Evolutionary conservation across 2,797 vertebrate genomes (phyloP).

Genomic region (Thaleichthys pacificus): DNA sequence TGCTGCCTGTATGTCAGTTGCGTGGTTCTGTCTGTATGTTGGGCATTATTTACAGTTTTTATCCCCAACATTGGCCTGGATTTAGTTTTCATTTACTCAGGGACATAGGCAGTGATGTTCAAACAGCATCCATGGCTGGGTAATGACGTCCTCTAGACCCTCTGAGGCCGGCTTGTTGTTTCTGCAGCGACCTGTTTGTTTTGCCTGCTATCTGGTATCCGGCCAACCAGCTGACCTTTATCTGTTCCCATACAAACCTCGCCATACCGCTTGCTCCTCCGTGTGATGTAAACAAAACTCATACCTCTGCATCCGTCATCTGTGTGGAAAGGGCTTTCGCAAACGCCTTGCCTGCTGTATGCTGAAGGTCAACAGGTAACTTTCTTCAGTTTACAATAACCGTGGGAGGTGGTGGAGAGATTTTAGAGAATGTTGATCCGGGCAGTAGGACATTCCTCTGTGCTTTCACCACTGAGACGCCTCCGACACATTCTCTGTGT

Average conservation of each 20-base stretch:
- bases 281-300: constrained; percentile 6
- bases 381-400: constrained; percentile 11
- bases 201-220: background rate
- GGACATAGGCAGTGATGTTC: constrained; percentile 3
- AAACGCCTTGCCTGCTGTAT: background rate
- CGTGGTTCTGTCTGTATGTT: background rate
- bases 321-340: constrained; percentile 9
- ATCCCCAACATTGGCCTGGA: background rate
- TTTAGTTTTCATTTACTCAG: constrained; percentile 2
- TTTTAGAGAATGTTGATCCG: constrained; percentile 5
- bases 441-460: background rate
- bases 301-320: background rate
- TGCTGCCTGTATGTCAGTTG: background rate
- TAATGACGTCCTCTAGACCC: constrained; percentile 8
- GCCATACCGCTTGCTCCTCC: constrained; percentile 5
- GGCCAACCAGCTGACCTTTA: constrained; percentile 17
- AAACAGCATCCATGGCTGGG: constrained; percentile 1
- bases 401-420: constrained; percentile 7
- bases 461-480: background rate
- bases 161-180: background rate
- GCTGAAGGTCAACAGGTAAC: constrained; percentile 14
- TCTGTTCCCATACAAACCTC: constrained; percentile 1
- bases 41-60: background rate
- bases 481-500: background rate
- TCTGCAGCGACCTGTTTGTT: constrained; percentile 1